Evolutionary conservation across 2,888 invertebrate species (phyloP).

Genomic region (Melieria omissa): DNA sequence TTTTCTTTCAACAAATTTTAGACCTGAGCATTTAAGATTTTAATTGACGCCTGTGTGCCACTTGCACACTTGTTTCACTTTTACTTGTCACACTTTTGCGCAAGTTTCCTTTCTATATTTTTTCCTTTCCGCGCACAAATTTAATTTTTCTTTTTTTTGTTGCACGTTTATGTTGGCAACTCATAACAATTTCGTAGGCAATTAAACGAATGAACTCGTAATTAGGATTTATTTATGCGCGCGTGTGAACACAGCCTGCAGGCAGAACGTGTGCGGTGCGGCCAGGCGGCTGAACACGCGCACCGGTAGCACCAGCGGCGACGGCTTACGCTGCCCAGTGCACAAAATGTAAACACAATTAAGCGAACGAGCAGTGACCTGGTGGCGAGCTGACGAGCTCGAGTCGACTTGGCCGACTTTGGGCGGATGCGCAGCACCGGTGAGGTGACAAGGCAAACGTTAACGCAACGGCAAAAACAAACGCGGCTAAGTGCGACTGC

Average conservation of each 20-base stretch:
- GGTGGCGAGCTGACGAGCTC: not conserved
- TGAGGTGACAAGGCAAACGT: not conserved
- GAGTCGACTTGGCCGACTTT: too few relatives aligned
- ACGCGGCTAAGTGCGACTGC: not conserved
- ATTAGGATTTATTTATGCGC: constrained; percentile 57
- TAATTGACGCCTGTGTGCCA: too few relatives aligned
- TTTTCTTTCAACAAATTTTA: too few relatives aligned
- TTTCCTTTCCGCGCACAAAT: constrained; percentile 8
- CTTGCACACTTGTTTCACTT: too few relatives aligned
- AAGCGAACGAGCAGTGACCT: constrained; percentile 1
- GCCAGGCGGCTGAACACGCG: not conserved
- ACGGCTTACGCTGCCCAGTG: not conserved
- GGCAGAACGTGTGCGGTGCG: not conserved
- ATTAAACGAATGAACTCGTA: constrained; percentile 45
- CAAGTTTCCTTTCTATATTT: not conserved
- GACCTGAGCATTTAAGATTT: too few relatives aligned
- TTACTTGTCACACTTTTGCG: too few relatives aligned
- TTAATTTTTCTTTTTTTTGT: constrained; percentile 10
- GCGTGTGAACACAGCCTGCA: constrained; percentile 1
- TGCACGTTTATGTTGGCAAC: not conserved
- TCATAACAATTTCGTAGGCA: constrained; percentile 5
- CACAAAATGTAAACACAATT: not conserved
- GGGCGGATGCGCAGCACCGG: not conserved
- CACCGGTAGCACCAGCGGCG: too few relatives aligned
- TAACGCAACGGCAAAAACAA: not conserved